These are phyloP conservation scores for Chromis chromis DNA, from an alignment of 2,797 vertebrate species.

Conservation along the genomic window DNA sequence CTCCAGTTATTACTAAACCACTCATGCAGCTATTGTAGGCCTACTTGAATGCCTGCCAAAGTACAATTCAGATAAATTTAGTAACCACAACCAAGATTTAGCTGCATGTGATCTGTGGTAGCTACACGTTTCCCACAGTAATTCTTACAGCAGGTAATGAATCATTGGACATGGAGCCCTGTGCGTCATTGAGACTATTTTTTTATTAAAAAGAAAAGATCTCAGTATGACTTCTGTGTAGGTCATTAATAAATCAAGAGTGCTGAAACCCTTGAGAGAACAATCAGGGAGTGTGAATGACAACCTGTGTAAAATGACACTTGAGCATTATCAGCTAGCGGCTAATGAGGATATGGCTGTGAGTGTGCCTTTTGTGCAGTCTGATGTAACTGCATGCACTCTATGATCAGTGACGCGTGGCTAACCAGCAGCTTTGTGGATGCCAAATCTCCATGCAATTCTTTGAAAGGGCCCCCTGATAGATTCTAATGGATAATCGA, in stretches of 20 bases:
- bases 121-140: slow-evolving; percentile 5
- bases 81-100: slow-evolving; percentile 19
- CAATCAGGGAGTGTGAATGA: slow-evolving; percentile 45
- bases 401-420: slow-evolving; percentile 57
- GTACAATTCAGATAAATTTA: slow-evolving; percentile 13
- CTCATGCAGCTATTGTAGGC: background rate
- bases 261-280: slow-evolving; percentile 33
- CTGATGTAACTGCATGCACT: slow-evolving; percentile 51
- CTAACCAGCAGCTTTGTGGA: slow-evolving; percentile 62
- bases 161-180: slow-evolving; percentile 10
- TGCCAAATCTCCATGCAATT: slow-evolving; percentile 55
- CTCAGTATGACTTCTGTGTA: slow-evolving; percentile 21
- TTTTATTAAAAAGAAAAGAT: background rate
- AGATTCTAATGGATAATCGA: slow-evolving; percentile 64
- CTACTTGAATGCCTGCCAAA: slow-evolving; percentile 18
- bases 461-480: slow-evolving; percentile 58
- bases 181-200: slow-evolving; percentile 2
- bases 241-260: slow-evolving; percentile 57
- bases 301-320: slow-evolving; percentile 61
- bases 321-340: slow-evolving; percentile 59
- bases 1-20: background rate
- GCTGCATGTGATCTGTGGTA: slow-evolving; percentile 6
- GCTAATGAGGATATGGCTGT: slow-evolving; percentile 65
- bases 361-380: slow-evolving; percentile 57
- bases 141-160: background rate